A percentile compares a stretch with the other conserved stretches of the same genome.
phyloP scores from a whole-genome alignment of 2,797 vertebrate genomes.

The Platyrinchus mystaceus region DNA sequence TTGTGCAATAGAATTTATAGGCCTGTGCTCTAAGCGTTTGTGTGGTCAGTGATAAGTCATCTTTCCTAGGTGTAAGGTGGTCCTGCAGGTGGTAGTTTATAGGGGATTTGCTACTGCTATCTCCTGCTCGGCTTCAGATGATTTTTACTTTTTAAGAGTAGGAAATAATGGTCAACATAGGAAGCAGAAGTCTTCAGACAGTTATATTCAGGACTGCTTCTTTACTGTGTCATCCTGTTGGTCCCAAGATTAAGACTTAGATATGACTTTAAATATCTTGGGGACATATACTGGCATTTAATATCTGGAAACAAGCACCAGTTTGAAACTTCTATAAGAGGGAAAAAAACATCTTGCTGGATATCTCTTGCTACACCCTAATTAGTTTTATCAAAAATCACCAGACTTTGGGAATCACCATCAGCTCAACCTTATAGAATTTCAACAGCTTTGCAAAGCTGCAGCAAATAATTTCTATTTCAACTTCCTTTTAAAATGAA shows the following conservation, averaged over 20 bases:
- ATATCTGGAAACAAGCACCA: not conserved
- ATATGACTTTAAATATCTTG: not conserved
- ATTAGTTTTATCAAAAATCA: not conserved
- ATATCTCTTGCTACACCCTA: not conserved
- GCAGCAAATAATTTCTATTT: not conserved
- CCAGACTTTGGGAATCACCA: not conserved
- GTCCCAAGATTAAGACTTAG: not conserved
- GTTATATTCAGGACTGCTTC: not conserved
- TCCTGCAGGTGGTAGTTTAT: not conserved
- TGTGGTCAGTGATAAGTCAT: not conserved
- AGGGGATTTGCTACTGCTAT: not conserved
- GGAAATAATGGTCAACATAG: not conserved
- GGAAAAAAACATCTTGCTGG: not conserved
- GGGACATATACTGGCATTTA: not conserved
- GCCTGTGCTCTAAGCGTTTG: not conserved
- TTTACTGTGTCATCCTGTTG: not conserved
- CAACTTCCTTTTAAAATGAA: not conserved
- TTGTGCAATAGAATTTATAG: not conserved
- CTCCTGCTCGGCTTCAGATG: not conserved
- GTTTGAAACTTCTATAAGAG: not conserved
- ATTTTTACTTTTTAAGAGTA: not conserved
- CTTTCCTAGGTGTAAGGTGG: not conserved
- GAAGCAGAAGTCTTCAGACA: not conserved
- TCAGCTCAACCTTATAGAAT: not conserved
- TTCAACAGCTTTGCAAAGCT: not conserved